Evolutionary conservation across 2,888 invertebrate species (phyloP).

Genomic region (Noctua pronuba): DNA sequence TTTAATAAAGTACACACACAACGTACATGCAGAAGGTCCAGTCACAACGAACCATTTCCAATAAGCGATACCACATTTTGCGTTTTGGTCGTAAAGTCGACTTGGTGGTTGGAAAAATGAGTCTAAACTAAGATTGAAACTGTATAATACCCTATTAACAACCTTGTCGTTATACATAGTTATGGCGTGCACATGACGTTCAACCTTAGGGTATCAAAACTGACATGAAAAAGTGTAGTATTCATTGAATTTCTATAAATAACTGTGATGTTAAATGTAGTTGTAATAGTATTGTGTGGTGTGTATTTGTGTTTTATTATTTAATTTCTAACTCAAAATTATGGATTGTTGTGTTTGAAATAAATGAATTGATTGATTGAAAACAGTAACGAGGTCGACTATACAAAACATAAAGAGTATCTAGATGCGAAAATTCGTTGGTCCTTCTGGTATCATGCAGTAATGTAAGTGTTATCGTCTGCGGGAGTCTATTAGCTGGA

Average conservation of each 20-base stretch:
- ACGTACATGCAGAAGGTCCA: constrained; percentile 35
- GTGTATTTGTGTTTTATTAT: no score
- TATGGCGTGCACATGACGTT: neutral
- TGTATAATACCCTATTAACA: neutral
- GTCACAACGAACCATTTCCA: neutral
- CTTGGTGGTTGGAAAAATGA: neutral
- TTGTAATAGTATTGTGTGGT: no score
- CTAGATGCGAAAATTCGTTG: neutral
- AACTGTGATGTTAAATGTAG: no score
- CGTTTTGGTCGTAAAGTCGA: neutral
- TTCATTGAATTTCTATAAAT: no score
- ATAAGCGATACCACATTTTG: neutral
- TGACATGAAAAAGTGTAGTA: no score
- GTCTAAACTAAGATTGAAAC: neutral
- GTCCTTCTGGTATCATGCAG: constrained; percentile 34
- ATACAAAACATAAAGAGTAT: neutral
- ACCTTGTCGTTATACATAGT: neutral
- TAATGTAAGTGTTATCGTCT: constrained; percentile 17
- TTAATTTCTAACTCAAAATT: no score
- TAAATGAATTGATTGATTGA: no score
- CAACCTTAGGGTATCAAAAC: neutral
- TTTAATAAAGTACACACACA: constrained; percentile 25
- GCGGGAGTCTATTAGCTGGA: constrained; percentile 54
- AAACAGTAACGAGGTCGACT: neutral
- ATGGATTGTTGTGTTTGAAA: no score